phyloP scores from a whole-genome alignment of 37 sponge, comb jelly and placozoan species.

The Petrosia ficiformis region DNA sequence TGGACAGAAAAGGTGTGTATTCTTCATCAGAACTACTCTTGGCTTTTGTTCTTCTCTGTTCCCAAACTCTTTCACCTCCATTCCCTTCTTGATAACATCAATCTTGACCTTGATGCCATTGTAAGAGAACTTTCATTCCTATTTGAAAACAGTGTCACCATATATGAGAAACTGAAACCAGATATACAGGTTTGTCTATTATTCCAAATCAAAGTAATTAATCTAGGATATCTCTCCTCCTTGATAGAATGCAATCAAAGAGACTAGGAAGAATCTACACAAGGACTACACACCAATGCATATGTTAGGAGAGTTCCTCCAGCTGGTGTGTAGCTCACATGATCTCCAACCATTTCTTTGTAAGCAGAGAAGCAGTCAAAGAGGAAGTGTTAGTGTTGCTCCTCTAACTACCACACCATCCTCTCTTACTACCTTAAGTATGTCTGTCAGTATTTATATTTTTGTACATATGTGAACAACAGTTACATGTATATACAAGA shows the following conservation, averaged over 20 bases:
- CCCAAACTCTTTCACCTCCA: conserved; percentile 57
- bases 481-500: no score
- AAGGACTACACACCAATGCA: not conserved
- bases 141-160: conserved; percentile 11
- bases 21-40: conserved; percentile 28
- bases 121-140: conserved; percentile 54
- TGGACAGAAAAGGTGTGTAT: conserved; percentile 52
- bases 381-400: not conserved
- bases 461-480: no score
- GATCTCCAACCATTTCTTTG: not conserved
- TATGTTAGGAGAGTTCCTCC: not conserved
- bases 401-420: not conserved
- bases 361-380: conserved; percentile 15
- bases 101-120: not conserved
- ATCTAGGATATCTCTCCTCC: no score
- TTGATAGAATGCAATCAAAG: no score
- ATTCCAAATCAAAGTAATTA: no score
- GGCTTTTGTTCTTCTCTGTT: conserved; percentile 69
- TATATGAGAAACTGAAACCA: conserved; percentile 1
- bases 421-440: not conserved
- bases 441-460: no score
- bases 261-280: no score
- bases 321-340: not conserved
- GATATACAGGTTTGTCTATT: conserved; percentile 30
- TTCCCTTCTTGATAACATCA: not conserved